phyloP scores from a whole-genome alignment of 2,113 vertebrate species.

The Scophthalmus maximus region DNA sequence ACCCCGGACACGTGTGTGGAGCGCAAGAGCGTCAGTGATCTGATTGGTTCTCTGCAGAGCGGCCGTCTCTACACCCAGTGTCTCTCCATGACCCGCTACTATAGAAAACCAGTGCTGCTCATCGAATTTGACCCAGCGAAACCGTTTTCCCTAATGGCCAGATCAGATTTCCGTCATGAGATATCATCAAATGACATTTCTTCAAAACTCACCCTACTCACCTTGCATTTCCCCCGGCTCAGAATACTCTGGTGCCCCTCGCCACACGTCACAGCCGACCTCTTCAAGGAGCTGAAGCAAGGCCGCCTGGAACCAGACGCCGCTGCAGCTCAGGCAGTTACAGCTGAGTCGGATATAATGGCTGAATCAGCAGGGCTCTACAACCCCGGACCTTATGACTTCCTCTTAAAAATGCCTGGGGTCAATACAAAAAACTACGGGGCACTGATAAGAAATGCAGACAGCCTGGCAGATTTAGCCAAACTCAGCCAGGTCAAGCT shows the following conservation, averaged over 20 bases:
- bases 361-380: slow-evolving; percentile 88
- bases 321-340: slow-evolving; percentile 86
- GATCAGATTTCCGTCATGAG: slow-evolving; percentile 88
- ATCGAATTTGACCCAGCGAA: slow-evolving; percentile 95
- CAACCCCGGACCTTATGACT: slow-evolving; percentile 94
- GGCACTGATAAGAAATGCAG: slow-evolving; percentile 84
- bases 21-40: slow-evolving; percentile 94
- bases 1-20: slow-evolving; percentile 94
- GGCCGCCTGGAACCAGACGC: slow-evolving; percentile 87
- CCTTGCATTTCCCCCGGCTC: slow-evolving; percentile 93
- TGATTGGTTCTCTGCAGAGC: slow-evolving; percentile 93
- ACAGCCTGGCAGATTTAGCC: slow-evolving; percentile 88
- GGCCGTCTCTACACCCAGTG: slow-evolving; percentile 94
- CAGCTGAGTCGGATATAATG: slow-evolving; percentile 88
- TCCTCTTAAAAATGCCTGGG: slow-evolving; percentile 94
- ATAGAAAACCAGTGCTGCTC: slow-evolving; percentile 90
- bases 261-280: slow-evolving; percentile 89
- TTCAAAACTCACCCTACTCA: slow-evolving; percentile 93
- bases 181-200: slow-evolving; percentile 91
- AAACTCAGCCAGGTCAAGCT: slow-evolving; percentile 86
- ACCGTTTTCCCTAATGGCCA: slow-evolving; percentile 89
- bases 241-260: slow-evolving; percentile 97
- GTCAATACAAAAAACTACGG: slow-evolving; percentile 90
- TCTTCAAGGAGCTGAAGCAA: slow-evolving; percentile 92
- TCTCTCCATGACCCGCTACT: slow-evolving; percentile 93